phyloP scores from a whole-genome alignment of 2,888 invertebrate species.

The Gymnosoma rotundatum region DNA sequence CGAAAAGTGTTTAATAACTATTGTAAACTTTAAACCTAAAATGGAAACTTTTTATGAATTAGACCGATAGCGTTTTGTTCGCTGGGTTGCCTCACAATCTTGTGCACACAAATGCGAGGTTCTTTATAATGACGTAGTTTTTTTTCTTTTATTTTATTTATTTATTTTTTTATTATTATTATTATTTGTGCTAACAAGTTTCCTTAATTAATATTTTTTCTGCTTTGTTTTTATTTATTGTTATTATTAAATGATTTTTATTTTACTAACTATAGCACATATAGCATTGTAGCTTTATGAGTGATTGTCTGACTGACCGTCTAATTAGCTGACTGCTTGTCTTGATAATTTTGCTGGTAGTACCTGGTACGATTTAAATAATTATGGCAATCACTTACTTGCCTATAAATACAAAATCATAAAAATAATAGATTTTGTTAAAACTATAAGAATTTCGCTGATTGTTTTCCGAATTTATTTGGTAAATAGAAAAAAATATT shows the following conservation, averaged over 20 bases:
- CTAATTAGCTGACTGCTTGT: not conserved
- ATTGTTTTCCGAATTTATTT: too few species aligned
- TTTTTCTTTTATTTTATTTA: conserved; percentile 42
- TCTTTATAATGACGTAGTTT: conserved; percentile 49
- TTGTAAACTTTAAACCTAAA: too few species aligned
- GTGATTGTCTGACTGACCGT: not conserved
- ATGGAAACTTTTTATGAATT: too few species aligned
- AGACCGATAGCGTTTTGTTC: not conserved
- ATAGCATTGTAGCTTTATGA: not conserved
- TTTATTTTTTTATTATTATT: conserved; percentile 29
- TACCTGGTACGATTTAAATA: conserved; percentile 59
- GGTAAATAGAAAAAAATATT: too few species aligned
- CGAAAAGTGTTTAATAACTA: too few species aligned
- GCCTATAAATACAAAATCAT: not conserved
- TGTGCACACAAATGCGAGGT: not conserved
- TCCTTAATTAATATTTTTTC: conserved; percentile 64
- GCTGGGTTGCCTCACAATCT: conserved; percentile 8
- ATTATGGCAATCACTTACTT: conserved; percentile 47
- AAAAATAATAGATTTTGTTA: conserved; percentile 28
- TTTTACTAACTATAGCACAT: conserved; percentile 1
- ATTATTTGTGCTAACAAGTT: conserved; percentile 59
- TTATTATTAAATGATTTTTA: conserved; percentile 22
- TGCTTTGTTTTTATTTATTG: conserved; percentile 52
- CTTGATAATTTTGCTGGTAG: conserved; percentile 48
- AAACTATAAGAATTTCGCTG: not conserved